These are phyloP conservation scores for Pristionchus arcanus DNA, from an alignment of 2,888 invertebrate species.

Conservation along the genomic window DNA sequence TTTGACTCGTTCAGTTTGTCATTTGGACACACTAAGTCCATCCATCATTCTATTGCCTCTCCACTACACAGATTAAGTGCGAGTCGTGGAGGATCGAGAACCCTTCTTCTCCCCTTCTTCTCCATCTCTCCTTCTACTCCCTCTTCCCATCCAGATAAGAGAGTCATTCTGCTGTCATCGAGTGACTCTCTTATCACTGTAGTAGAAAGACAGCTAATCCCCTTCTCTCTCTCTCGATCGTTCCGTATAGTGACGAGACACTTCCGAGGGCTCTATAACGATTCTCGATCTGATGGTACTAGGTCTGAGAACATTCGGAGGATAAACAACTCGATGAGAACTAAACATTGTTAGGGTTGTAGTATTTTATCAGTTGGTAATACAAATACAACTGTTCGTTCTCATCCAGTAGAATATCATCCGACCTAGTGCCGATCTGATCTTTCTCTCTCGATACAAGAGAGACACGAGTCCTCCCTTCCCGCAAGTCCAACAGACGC, in stretches of 20 bases:
- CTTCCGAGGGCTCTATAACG: neutral
- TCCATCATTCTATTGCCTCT: constrained; percentile 47
- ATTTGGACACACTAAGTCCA: constrained; percentile 50
- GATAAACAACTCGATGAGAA: too few relatives aligned
- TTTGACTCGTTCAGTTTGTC: constrained; percentile 47
- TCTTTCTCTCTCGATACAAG: neutral
- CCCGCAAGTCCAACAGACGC: constrained; percentile 49
- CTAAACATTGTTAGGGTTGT: too few relatives aligned
- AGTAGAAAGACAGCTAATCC: constrained; percentile 6
- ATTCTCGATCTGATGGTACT: too few relatives aligned
- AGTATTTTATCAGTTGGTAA: too few relatives aligned
- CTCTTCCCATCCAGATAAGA: constrained; percentile 1
- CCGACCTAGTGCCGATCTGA: neutral
- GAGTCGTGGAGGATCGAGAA: neutral
- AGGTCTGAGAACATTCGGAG: too few relatives aligned
- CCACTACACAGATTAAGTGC: constrained; percentile 44
- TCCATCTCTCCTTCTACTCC: constrained; percentile 2
- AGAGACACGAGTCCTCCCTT: constrained; percentile 20
- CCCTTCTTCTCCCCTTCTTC: neutral
- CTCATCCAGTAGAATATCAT: too few relatives aligned
- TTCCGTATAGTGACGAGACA: constrained; percentile 15
- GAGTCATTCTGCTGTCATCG: constrained; percentile 42
- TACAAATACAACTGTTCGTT: too few relatives aligned
- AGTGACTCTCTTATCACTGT: constrained; percentile 45
- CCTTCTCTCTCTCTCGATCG: neutral